phyloP scores from a whole-genome alignment of 2,888 invertebrate genomes.

The Eurytoma adleriae region DNA sequence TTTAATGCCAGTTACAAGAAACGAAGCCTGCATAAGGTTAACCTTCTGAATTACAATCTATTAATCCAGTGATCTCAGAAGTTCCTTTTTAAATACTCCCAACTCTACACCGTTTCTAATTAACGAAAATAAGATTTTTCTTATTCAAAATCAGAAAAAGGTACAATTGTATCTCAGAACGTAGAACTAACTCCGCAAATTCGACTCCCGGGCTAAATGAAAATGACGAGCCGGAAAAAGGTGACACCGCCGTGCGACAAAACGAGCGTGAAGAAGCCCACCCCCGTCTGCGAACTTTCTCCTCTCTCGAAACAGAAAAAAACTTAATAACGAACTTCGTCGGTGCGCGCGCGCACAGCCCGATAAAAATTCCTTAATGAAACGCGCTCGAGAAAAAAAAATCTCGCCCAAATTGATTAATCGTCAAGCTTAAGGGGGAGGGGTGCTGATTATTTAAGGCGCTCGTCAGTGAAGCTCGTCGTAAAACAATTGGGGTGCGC shows the following conservation, averaged over 20 bases:
- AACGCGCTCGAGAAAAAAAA: constrained; percentile 8
- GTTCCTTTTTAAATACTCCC: too few relatives aligned
- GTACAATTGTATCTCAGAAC: too few relatives aligned
- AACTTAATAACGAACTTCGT: constrained; percentile 17
- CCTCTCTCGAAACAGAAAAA: background rate
- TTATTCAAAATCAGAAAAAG: too few relatives aligned
- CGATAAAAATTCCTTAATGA: constrained; percentile 39
- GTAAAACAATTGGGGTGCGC: constrained; percentile 33
- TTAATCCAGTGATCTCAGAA: too few relatives aligned
- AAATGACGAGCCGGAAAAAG: too few relatives aligned
- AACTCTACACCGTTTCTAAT: too few relatives aligned
- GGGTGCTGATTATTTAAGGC: constrained; percentile 10
- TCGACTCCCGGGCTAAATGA: too few relatives aligned
- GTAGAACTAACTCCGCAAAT: too few relatives aligned
- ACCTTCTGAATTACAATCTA: too few relatives aligned
- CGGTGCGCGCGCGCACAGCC: background rate
- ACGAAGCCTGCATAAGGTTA: too few relatives aligned
- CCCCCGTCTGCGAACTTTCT: constrained; percentile 1
- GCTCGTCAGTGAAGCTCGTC: constrained; percentile 4
- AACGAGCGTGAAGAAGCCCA: background rate
- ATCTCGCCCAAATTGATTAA: background rate
- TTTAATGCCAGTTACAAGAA: too few relatives aligned
- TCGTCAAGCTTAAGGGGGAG: background rate
- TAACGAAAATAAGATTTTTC: too few relatives aligned
- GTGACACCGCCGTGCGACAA: background rate